phyloP scores from a whole-genome alignment of 2,113 vertebrate genomes.

The Periophthalmodon schlosseri region DNA sequence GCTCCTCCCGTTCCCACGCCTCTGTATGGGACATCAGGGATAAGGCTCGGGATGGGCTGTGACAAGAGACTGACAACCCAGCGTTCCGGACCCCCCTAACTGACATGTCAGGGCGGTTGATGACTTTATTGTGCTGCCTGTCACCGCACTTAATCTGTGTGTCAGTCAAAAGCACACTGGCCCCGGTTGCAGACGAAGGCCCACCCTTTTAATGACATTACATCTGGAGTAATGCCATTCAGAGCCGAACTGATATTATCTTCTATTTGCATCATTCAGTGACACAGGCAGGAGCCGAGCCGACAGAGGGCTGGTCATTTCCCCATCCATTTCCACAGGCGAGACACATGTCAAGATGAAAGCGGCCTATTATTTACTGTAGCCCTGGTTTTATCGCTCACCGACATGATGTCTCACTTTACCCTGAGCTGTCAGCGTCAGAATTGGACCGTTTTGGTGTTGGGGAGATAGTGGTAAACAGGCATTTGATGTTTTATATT shows the following conservation, averaged over 20 bases:
- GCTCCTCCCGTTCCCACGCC: constrained; percentile 75
- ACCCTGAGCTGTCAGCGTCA: constrained; percentile 59
- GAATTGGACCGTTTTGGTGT: constrained; percentile 35
- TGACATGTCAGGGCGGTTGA: constrained; percentile 89
- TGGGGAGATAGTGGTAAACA: constrained; percentile 8
- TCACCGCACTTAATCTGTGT: constrained; percentile 89
- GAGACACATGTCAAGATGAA: constrained; percentile 80
- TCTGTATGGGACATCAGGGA: constrained; percentile 80
- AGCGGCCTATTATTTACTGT: constrained; percentile 75
- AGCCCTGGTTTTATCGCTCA: constrained; percentile 75
- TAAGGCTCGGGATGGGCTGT: constrained; percentile 81
- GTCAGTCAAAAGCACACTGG: constrained; percentile 80
- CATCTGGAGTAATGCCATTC: constrained; percentile 83
- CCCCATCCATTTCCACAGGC: constrained; percentile 75
- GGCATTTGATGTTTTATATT: constrained; percentile 8
- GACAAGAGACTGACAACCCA: constrained; percentile 89
- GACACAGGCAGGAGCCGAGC: constrained; percentile 61
- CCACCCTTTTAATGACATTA: constrained; percentile 83
- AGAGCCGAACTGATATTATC: constrained; percentile 77
- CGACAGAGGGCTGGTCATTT: constrained; percentile 78
- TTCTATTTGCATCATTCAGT: constrained; percentile 82
- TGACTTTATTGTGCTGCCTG: constrained; percentile 89
- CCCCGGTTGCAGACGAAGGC: constrained; percentile 77
- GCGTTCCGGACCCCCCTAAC: constrained; percentile 82
- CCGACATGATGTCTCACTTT: constrained; percentile 81